phyloP scores from a whole-genome alignment of 1,140 invertebrate genomes.

The Neotoxoptera formosana region DNA sequence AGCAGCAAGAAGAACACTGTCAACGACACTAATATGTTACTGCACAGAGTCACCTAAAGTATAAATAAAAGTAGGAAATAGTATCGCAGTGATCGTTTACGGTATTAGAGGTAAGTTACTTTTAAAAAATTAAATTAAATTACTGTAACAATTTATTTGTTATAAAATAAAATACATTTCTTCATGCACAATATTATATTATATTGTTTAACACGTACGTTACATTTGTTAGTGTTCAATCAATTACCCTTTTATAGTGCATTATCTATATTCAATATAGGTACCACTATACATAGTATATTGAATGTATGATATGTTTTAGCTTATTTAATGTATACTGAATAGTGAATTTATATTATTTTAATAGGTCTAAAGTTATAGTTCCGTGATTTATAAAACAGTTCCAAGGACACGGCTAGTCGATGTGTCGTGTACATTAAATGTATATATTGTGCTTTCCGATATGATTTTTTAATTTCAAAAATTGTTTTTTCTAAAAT shows the following conservation, averaged over 20 bases:
- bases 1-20: constrained; percentile 98
- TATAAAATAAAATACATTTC: not conserved
- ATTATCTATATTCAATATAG: not conserved
- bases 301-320: not conserved
- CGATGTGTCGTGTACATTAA: not conserved
- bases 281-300: not conserved
- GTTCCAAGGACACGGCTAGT: not conserved
- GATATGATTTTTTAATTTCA: not conserved
- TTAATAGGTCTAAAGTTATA: not conserved
- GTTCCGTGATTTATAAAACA: not conserved
- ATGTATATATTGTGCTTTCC: not conserved
- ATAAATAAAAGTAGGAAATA: not conserved
- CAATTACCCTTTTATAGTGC: not conserved
- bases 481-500: not conserved
- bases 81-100: not conserved
- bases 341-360: not conserved
- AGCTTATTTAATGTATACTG: not conserved
- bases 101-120: not conserved
- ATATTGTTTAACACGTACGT: not conserved
- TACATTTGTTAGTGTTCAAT: not conserved
- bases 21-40: constrained; percentile 96
- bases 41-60: constrained; percentile 83
- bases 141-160: not conserved
- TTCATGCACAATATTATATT: not conserved
- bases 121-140: not conserved